Evolutionary conservation across 2,113 vertebrate species (phyloP), one percentile per base, ranked within the genome.

Genomic region (Regulus satrapa): DNA sequence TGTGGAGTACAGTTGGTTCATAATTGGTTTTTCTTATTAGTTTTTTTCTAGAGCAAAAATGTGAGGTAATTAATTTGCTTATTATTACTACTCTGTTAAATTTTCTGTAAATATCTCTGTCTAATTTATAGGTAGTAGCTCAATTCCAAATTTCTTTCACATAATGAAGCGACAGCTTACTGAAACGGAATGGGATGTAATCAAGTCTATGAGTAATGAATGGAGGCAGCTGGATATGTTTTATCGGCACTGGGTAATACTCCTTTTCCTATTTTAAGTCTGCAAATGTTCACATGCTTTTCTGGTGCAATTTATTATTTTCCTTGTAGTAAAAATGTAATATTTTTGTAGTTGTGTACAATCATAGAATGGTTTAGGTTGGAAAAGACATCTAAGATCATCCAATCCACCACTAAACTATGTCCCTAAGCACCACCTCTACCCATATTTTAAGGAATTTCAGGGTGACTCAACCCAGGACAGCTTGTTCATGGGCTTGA

Each of bases 101-200:
- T 72, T 59, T 55, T 26, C 38, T 93, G 80, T 95, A 87, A 97
- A 95, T 96, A 78, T 95, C 11, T 94, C 86, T 96, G 92, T 93
- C 76, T 95, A 59, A 96, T 92, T 97, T 94, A 73, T 94, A 99
- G 99, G 99, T 93, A 99, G 98, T 95, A 98, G 97, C 92, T 99
- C 99, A 43, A 97, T 99, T 96, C 94, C 98, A 41, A 98, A 99
- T 90, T 99, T 99, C 97, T 99, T 99, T 97, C 98, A 98, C 86
- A 98, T 99, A 96, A 99, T 99, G 99, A 99, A 98, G 82, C 98
- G 99, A 83, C 99, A 99, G 97, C 99, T 99, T 94, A 99, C 99
- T 41, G 98, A 98, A 61, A 96, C 97, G 38, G 99, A 99, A 95
- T 99, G 99, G 99, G 88, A 80, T 78, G 96, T 96, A 82, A 99